Evolutionary conservation across 2,797 vertebrate genomes (phyloP).

Genomic region (Acipenser transmontanus): DNA sequence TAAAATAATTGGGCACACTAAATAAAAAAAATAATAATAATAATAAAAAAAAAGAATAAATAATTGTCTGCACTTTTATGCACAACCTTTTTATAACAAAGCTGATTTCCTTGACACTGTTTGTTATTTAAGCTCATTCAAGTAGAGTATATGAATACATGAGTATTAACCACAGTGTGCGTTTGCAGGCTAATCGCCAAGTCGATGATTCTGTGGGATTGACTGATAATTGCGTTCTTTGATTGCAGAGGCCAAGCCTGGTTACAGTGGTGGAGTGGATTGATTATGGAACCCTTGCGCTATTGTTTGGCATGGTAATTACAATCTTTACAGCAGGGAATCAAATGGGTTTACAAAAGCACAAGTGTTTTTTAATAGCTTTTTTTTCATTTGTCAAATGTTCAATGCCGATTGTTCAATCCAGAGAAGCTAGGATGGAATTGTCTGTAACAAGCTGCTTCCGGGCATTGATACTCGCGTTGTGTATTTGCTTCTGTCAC

Average conservation of each 20-base stretch:
- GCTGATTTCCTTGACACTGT: constrained; percentile 11
- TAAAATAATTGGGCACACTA: too few relatives aligned
- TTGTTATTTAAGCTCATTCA: constrained; percentile 22
- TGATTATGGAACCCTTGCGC: constrained; percentile 88
- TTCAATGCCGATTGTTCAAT: too few relatives aligned
- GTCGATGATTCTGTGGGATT: constrained; percentile 12
- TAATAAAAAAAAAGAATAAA: too few relatives aligned
- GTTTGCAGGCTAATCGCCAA: constrained; percentile 22
- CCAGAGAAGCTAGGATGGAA: too few relatives aligned
- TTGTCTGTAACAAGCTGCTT: too few relatives aligned
- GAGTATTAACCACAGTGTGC: constrained; percentile 23
- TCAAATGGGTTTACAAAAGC: neutral
- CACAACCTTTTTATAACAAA: constrained; percentile 4
- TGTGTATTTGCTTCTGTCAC: too few relatives aligned
- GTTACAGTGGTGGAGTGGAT: constrained; percentile 92
- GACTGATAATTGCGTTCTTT: constrained; percentile 35
- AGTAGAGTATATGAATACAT: constrained; percentile 28
- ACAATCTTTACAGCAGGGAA: neutral
- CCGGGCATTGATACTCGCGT: too few relatives aligned
- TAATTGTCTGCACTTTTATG: too few relatives aligned
- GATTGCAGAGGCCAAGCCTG: constrained; percentile 83
- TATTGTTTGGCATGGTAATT: constrained; percentile 95
- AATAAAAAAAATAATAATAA: too few relatives aligned
- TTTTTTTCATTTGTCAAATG: neutral
- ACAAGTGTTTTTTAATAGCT: neutral